phyloP scores from a whole-genome alignment of 2,888 invertebrate genomes.

The Caenorhabditis zanzibari region DNA sequence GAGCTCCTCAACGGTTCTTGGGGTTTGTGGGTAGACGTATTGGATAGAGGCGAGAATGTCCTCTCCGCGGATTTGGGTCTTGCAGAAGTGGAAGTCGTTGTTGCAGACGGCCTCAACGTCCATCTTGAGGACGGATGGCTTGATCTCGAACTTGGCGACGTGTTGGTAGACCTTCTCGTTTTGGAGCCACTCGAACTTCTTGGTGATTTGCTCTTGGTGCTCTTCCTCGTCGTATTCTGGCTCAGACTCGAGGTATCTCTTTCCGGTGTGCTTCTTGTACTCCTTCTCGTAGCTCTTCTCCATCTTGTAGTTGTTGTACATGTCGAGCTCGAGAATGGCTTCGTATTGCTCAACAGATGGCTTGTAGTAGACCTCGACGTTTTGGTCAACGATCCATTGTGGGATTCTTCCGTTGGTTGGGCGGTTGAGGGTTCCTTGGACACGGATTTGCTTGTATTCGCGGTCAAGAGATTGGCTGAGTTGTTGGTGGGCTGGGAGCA shows the following conservation, averaged over 20 bases:
- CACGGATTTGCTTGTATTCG: conserved; percentile 56
- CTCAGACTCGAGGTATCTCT: conserved; percentile 56
- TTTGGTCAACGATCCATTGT: conserved; percentile 64
- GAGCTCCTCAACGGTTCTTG: conserved; percentile 62
- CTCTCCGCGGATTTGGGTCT: conserved; percentile 65
- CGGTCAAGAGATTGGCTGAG: conserved; percentile 50
- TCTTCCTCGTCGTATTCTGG: conserved; percentile 63
- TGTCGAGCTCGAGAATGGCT: conserved; percentile 57
- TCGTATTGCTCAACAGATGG: conserved; percentile 56
- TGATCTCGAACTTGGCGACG: conserved; percentile 61
- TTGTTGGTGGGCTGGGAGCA: conserved; percentile 53
- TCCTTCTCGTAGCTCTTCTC: conserved; percentile 59
- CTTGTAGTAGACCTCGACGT: conserved; percentile 64
- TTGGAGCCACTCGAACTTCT: conserved; percentile 64
- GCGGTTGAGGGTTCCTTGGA: conserved; percentile 63
- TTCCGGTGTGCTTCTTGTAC: conserved; percentile 58
- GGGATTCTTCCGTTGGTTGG: conserved; percentile 52
- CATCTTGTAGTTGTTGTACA: conserved; percentile 66
- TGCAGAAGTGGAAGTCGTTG: conserved; percentile 67
- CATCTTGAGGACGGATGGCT: conserved; percentile 59
- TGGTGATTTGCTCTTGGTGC: conserved; percentile 58
- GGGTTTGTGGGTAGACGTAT: conserved; percentile 66
- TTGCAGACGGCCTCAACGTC: conserved; percentile 67
- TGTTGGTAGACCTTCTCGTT: conserved; percentile 70
- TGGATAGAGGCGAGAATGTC: conserved; percentile 55